Evolutionary conservation across 2,888 invertebrate species (phyloP), one percentile per base, ranked within the genome.

Genomic region (Seladonia tumulorum): DNA sequence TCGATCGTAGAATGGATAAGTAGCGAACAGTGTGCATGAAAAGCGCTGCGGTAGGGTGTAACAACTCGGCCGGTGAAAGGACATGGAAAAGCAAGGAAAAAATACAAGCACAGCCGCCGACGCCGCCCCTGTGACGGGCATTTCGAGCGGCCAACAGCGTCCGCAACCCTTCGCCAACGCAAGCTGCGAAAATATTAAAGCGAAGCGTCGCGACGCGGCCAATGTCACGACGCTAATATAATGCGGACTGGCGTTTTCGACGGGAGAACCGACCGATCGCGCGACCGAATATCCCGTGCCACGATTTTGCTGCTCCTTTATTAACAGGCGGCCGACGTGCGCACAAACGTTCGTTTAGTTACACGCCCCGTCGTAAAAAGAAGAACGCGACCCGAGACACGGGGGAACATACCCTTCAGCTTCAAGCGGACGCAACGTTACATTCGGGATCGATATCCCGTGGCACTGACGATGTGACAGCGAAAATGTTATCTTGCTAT

Each of bases 161-260:
- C 35, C 63, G 29, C 53, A 53, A 75, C 47, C 71, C 53, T 63
- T 47, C 66, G 81, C 76, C 74, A 80, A 81, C 79, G 68, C 35
- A 60, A 49, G 53, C 83, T 83, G 76, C 82, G 79, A 82, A 89
- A 88, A 85, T 85, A 87, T 85, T 90, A 86, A 88, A 88, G 78
- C 81, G 63, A 83, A 63, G 75, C 76, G 76, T 74, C 71, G 71
- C 39, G 53, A 53, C 53, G 3, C 53, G 18, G 35, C 70, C 77
- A 18, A 77, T 78, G 79, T 81, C 81, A 60, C 73, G 35, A 63
- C 25, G 60, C 25, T 79, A 87, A 87, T 88, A 80, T 80, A 73
- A 53, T 22, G 53, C 53, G 53, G 29, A 29, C 60, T 14, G 25
- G 7, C 60, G 25, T 25, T 60, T 8, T 22, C 63, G 29, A 29